Evolutionary conservation across 1,140 invertebrate species (phyloP).

Genomic region (Oncopeltus fasciatus): DNA sequence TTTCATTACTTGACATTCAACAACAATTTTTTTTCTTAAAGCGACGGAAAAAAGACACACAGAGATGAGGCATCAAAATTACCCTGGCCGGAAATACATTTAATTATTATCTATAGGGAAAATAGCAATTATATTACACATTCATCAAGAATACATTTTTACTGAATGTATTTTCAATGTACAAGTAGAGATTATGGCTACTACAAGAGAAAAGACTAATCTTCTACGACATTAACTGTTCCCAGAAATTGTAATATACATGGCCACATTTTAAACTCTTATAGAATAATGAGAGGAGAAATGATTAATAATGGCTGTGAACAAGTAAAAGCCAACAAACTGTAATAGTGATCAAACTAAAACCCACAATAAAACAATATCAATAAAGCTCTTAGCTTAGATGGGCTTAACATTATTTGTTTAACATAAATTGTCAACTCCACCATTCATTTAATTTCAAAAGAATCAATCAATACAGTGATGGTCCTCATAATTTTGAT

Average conservation of each 20-base stretch:
- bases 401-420: slow-evolving; percentile 5
- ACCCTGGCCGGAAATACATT: slow-evolving; percentile 4
- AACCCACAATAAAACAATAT: neutral
- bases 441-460: neutral
- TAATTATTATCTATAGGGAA: neutral
- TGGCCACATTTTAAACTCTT: neutral
- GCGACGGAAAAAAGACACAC: neutral
- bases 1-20: no score
- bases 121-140: no score
- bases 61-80: neutral
- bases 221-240: no score
- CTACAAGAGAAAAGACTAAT: no score
- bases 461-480: neutral
- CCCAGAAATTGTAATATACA: neutral
- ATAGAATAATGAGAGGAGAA: neutral
- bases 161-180: no score
- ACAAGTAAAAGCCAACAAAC: neutral
- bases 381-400: slow-evolving; percentile 4
- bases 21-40: no score
- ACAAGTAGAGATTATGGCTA: no score
- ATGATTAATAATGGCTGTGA: slow-evolving; percentile 5
- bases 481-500: slow-evolving; percentile 5
- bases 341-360: no score
- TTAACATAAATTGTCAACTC: neutral
- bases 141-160: no score